Base-by-base conservation (phyloP, 2,113 vertebrate genomes). In the Phalacrocorax pelagicus region DNA sequence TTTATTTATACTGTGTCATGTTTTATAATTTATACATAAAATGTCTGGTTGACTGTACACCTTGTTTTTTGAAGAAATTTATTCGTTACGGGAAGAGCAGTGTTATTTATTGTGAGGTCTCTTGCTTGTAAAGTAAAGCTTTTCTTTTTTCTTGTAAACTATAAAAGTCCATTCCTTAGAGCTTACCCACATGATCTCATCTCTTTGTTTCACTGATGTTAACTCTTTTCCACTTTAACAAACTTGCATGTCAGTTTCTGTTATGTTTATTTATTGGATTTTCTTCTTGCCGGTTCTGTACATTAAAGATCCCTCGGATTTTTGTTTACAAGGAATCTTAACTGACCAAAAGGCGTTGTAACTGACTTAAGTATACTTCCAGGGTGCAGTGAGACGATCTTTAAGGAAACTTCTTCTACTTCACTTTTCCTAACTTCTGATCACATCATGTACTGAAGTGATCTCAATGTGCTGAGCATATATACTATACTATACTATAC, bases 21-120 rank as follows among this genome's bases (percentile, higher is more conserved):
- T 99, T 99, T 99, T 99, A 99, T 99, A 99, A 99, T 99, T 99
- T 99, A 99, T 99, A 99, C 99, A 99, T 99, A 99, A 99, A 98
- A 98, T 99, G 99, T 99, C 99, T 99, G 99, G 98, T 99, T 98
- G 99, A 99, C 98, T 99, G 44, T 46, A 46, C 44, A 46, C 44
- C 44, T 46, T 46, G 44, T 46, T 46, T 46, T 46, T 18, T 46
- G 44, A 46, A 46, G 44, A 46, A 46, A 46, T 46, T 46, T 46
- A 46, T 46, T 46, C 44, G 44, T 46, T 46, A 46, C 16, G 44
- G 44, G 44, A 47, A 47, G 18, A 47, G 46, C 46, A 47, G 46
- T 47, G 46, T 47, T 47, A 47, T 47, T 47, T 47, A 47, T 47
- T 47, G 46, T 47, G 46, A 47, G 46, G 46, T 47, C 46, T 47